Percentiles rank a stretch among this genome's conserved stretches.
Evolutionary conservation across 2,888 invertebrate genomes (phyloP).

Genomic region (Tupiocoris notatus): DNA sequence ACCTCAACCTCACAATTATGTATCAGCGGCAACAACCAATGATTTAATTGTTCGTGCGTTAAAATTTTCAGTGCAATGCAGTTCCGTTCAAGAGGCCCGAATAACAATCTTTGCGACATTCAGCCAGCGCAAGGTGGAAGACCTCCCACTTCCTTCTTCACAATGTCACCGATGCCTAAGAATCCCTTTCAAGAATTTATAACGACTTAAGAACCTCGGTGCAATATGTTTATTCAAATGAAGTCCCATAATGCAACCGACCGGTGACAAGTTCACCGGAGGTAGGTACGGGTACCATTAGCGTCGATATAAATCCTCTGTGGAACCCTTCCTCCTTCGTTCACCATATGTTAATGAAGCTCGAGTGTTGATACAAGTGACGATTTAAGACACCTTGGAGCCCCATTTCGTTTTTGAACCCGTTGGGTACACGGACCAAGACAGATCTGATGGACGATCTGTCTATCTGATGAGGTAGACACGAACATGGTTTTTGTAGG

Average conservation of each 20-base stretch:
- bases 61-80: too few relatives aligned
- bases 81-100: too few relatives aligned
- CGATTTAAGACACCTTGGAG: conserved; percentile 22
- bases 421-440: too few relatives aligned
- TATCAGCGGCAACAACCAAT: too few relatives aligned
- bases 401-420: too few relatives aligned
- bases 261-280: conserved; percentile 28
- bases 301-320: conserved; percentile 41
- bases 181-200: conserved; percentile 16
- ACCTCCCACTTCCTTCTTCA: conserved; percentile 24
- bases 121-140: too few relatives aligned
- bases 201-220: conserved; percentile 31
- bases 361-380: conserved; percentile 40
- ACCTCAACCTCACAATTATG: too few relatives aligned
- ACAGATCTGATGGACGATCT: conserved; percentile 25
- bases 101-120: too few relatives aligned
- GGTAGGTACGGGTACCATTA: conserved; percentile 41
- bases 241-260: conserved; percentile 39
- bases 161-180: conserved; percentile 6
- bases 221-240: conserved; percentile 44
- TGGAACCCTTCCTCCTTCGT: conserved; percentile 26
- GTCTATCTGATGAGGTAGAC: conserved; percentile 35
- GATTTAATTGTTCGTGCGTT: too few relatives aligned
- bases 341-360: conserved; percentile 37
- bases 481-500: conserved; percentile 32